Evolutionary conservation across 2,888 invertebrate genomes (phyloP), one percentile per base, ranked within the genome.

Genomic region (Mactromeris polynyma): DNA sequence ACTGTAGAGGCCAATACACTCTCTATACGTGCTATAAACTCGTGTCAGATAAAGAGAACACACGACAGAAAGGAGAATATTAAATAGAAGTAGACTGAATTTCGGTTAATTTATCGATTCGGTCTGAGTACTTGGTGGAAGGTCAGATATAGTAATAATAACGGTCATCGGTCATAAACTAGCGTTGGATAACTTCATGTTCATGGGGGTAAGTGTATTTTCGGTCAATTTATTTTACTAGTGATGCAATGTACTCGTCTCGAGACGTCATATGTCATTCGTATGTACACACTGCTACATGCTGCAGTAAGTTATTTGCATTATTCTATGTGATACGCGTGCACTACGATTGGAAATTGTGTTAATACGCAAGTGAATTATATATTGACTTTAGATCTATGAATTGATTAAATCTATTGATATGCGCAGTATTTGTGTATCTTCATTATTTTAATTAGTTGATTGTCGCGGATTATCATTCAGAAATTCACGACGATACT

Each of bases 1-100:
- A 36, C 17, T 14, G 14, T 17, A 64, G 58, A 82, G 82, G 82
- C 64, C 82, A 82, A 82, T 82, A 82, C 82, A 82, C 82, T 82
- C 58, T 36, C 33, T 31, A 9, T 36, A 64, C 64, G 82, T 64
- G 64, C 19, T 33, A 19, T 81, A 82, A 82, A 82, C 38, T 38
- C 64, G 73, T 73, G 81, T 80, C 46, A 33, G 51, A 54, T 33
- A 31, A 17, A 36, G 31, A 14, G 21, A 33, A 21, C 51, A 51
- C 81, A 54, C 19, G 46, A 11, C 58, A 64, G 58, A 64, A 64
- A 64, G n/a, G 26, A 26, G 9, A 26, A n/a, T 9, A n/a, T 26
- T 26, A n/a, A 4, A 64, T 64, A 26, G 4, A 64, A 26, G 58
- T 64, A 64, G 58, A 64, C 58, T 17, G 19, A 14, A 33, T 36